Conservation (phyloP, 2,113 vertebrate species). For the Bubalus kerabau region DNA sequence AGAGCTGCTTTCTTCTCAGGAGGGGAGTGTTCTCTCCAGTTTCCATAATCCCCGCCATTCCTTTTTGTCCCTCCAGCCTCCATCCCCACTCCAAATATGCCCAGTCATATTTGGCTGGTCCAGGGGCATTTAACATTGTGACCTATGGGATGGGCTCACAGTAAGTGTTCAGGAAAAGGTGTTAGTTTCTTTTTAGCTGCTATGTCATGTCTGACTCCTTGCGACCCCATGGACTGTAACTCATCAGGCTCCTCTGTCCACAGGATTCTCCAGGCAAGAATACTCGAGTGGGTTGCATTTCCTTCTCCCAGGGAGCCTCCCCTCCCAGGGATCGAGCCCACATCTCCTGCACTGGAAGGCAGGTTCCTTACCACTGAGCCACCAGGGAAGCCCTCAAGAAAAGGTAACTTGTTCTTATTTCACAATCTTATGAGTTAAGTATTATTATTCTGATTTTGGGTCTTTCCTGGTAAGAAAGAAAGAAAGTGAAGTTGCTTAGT, state of each 20-base stretch:
- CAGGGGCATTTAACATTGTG: neutral
- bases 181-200: neutral
- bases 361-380: neutral
- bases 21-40: neutral
- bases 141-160: neutral
- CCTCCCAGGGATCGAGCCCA: neutral
- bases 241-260: accelerated
- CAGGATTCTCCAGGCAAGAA: neutral
- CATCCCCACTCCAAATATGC: neutral
- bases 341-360: neutral
- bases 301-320: neutral
- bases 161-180: neutral
- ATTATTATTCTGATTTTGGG: neutral
- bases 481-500: no score
- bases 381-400: neutral
- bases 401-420: neutral
- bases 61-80: neutral
- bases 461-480: neutral
- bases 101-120: neutral
- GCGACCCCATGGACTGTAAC: neutral
- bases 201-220: neutral
- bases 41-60: neutral
- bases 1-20: neutral
- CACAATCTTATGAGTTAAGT: neutral
- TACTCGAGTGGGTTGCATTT: neutral